Evolutionary conservation across 2,888 invertebrate genomes (phyloP).

Genomic region (Icerya purchasi): DNA sequence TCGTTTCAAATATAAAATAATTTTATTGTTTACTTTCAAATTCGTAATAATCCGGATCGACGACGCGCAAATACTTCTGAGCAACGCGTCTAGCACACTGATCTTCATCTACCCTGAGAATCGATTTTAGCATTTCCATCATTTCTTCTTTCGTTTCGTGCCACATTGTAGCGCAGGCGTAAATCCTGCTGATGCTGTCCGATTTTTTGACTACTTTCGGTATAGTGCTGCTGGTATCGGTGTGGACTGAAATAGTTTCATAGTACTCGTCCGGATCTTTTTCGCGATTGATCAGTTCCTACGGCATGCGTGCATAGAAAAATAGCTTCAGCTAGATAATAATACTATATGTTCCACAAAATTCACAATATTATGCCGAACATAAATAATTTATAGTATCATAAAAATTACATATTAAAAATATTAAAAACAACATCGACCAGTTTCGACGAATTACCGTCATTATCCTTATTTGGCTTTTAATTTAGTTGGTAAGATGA

Average conservation of each 20-base stretch:
- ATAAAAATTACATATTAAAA: too few relatives aligned
- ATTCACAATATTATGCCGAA: too few relatives aligned
- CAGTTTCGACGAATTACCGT: too few relatives aligned
- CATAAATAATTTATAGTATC: too few relatives aligned
- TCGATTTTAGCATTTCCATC: slow-evolving; percentile 93
- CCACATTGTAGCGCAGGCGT: slow-evolving; percentile 98
- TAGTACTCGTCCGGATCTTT: slow-evolving; percentile 83
- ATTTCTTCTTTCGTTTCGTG: slow-evolving; percentile 96
- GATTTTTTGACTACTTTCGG: slow-evolving; percentile 57
- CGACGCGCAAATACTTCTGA: slow-evolving; percentile 78
- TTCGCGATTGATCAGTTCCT: slow-evolving; percentile 72
- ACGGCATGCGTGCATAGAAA: too few relatives aligned
- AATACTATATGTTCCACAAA: too few relatives aligned
- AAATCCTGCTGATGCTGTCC: slow-evolving; percentile 79
- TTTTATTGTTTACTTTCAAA: slow-evolving; percentile 84
- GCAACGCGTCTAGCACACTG: slow-evolving; percentile 87
- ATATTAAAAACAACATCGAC: too few relatives aligned
- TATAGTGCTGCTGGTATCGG: slow-evolving; percentile 56
- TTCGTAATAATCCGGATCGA: slow-evolving; percentile 93
- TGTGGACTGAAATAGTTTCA: slow-evolving; percentile 84
- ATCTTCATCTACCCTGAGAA: slow-evolving; percentile 84
- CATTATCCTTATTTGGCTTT: too few relatives aligned
- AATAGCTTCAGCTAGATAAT: too few relatives aligned
- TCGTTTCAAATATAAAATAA: too few relatives aligned
- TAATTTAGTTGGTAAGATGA: too few relatives aligned